Percentiles rank a stretch among this genome's conserved stretches.
Conservation (phyloP, 2,113 vertebrate species). For the Lamprologus lemairii region DNA sequence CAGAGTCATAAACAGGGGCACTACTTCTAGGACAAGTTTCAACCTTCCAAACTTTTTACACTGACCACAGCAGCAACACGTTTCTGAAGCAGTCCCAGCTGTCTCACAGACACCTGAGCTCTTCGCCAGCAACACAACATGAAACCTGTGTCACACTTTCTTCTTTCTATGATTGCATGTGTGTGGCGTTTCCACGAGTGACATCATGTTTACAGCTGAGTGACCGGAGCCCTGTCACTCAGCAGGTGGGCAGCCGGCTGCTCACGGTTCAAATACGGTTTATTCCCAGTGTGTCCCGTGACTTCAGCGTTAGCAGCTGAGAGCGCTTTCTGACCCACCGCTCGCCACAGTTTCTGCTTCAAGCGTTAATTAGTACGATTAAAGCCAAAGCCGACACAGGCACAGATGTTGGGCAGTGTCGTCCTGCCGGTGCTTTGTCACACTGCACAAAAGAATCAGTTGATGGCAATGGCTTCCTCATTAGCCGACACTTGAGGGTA, state of each 20-base stretch:
- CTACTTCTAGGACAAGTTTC: neutral
- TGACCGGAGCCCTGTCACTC: neutral
- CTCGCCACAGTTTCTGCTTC: neutral
- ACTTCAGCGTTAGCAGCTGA: neutral
- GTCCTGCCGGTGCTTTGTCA: conserved; percentile 40
- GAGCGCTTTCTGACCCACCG: neutral
- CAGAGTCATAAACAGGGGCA: neutral
- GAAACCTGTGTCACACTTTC: conserved; percentile 5
- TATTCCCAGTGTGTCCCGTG: neutral
- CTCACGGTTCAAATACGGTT: neutral
- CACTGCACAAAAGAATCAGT: conserved; percentile 38
- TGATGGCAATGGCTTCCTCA: conserved; percentile 56
- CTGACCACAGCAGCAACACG: neutral
- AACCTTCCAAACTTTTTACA: neutral
- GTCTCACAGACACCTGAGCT: neutral
- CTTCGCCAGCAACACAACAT: neutral
- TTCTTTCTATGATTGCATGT: neutral
- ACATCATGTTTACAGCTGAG: neutral
- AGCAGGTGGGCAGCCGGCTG: neutral
- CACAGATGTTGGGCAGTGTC: neutral
- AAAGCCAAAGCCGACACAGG: neutral
- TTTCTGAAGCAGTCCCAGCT: neutral
- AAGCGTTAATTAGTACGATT: neutral
- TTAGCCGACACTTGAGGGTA: conserved; percentile 26
- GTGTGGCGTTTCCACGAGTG: neutral